These are phyloP conservation scores for Ochropacha duplaris DNA, from an alignment of 2,888 invertebrate genomes.

Conservation along the genomic window DNA sequence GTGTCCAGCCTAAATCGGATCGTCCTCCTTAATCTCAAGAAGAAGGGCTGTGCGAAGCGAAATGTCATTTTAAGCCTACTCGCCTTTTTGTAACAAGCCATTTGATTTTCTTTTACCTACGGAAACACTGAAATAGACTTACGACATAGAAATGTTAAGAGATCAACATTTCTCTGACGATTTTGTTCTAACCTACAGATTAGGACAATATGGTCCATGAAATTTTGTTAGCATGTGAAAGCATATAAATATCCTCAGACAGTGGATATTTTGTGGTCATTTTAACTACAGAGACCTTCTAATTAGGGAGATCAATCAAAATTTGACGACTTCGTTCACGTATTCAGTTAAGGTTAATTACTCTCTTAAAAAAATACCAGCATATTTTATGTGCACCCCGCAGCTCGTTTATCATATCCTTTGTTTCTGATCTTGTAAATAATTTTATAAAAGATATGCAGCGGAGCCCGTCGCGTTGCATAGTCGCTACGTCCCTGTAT, in stretches of 20 bases:
- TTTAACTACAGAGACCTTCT: not conserved
- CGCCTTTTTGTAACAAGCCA: conserved; percentile 13
- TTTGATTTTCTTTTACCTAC: conserved; percentile 14
- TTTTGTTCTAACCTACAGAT: too few species aligned
- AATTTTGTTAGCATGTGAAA: too few species aligned
- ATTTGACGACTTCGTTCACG: too few species aligned
- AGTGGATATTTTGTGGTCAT: too few species aligned
- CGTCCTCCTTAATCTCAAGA: conserved; percentile 24
- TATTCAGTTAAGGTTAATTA: too few species aligned
- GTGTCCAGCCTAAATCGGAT: conserved; percentile 26
- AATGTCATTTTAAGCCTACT: conserved; percentile 14
- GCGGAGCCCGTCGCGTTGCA: too few species aligned
- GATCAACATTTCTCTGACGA: too few species aligned
- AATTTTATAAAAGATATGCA: not conserved
- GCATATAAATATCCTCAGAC: too few species aligned
- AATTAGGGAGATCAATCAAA: not conserved
- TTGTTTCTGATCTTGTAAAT: too few species aligned
- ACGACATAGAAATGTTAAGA: not conserved
- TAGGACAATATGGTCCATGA: too few species aligned
- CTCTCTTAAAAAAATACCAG: not conserved
- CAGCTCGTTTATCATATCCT: not conserved
- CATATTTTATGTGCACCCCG: not conserved
- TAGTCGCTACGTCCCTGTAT: not conserved
- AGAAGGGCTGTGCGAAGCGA: conserved; percentile 12
- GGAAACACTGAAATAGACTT: not conserved